phyloP scores from a whole-genome alignment of 2,888 invertebrate genomes.

The Lepidonotus clava region DNA sequence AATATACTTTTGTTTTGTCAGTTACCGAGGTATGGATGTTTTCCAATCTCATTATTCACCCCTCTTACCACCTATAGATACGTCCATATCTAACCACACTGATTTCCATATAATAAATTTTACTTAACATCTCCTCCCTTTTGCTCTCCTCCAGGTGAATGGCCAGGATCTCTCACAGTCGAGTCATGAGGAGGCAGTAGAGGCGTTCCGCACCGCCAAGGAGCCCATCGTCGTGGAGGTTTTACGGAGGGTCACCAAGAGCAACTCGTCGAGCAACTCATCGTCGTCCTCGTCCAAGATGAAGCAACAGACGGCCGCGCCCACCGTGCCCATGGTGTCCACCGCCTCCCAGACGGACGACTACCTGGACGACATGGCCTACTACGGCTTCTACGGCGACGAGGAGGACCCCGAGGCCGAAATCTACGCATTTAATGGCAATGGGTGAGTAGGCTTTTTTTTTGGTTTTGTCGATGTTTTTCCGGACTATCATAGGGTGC shows the following conservation, averaged over 20 bases:
- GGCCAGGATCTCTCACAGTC: constrained; percentile 79
- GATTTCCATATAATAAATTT: too few relatives aligned
- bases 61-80: too few relatives aligned
- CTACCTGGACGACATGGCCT: constrained; percentile 67
- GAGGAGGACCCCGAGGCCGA: constrained; percentile 51
- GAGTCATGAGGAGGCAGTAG: constrained; percentile 80
- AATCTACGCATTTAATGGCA: constrained; percentile 44
- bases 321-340: constrained; percentile 76
- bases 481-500: background rate
- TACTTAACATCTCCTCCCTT: background rate
- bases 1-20: too few relatives aligned
- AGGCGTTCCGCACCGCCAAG: constrained; percentile 79
- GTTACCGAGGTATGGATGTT: too few relatives aligned
- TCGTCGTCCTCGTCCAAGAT: constrained; percentile 66
- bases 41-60: too few relatives aligned
- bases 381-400: constrained; percentile 52
- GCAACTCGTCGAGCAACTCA: constrained; percentile 69
- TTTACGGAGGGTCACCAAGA: constrained; percentile 74
- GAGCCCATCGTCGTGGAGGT: constrained; percentile 80
- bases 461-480: background rate
- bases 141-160: constrained; percentile 75
- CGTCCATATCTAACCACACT: background rate
- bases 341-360: constrained; percentile 79
- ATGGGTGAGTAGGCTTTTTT: constrained; percentile 37
- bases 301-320: constrained; percentile 61